Evolutionary conservation across 2,113 vertebrate genomes (phyloP), one percentile per base, ranked within the genome.

Genomic region (Gymnocephalus cernua): DNA sequence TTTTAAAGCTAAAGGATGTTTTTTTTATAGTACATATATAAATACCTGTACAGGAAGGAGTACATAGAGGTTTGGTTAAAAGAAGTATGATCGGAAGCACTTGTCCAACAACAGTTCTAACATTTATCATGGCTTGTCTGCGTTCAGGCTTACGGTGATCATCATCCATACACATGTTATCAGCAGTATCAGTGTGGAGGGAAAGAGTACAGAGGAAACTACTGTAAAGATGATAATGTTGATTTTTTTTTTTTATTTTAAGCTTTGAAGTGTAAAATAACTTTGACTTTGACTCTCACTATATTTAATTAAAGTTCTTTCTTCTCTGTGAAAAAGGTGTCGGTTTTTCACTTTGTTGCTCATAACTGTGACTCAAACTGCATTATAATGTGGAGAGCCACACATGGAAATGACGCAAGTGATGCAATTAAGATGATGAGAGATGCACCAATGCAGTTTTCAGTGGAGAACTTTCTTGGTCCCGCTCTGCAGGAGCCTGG

Each of bases 251-350:
- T 79, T 71, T 86, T 96, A 77, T 91, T 90, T 87, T 88, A 74
- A 97, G 97, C 94, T 96, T 97, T 97, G 97, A 97, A 96, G 96
- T 99, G 97, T 99, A 99, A 98, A 97, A 94, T 92, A 98, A 97
- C 96, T 97, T 99, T 41, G 38, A 41, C 38, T 99, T 99, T 95
- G 96, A 97, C 96, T 97, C 97, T 98, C 97, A 99, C 97, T 96
- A 97, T 98, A 98, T 99, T 99, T 98, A 98, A 99, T 99, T 99
- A 99, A 99, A 99, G 97, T 97, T 97, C 96, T 96, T 97, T 98
- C 97, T 96, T 98, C 97, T 98, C 97, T 98, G 97, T 98, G 97
- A 93, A 86, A 68, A 81, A 72, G 6, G 67, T 84, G 83, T 91
- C 14, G 0, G 1, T 68, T 82, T 16, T 77, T 27, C 27, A 23